Base-by-base conservation (phyloP, 1,140 invertebrate species). In the Proctacanthus coquilletti region DNA sequence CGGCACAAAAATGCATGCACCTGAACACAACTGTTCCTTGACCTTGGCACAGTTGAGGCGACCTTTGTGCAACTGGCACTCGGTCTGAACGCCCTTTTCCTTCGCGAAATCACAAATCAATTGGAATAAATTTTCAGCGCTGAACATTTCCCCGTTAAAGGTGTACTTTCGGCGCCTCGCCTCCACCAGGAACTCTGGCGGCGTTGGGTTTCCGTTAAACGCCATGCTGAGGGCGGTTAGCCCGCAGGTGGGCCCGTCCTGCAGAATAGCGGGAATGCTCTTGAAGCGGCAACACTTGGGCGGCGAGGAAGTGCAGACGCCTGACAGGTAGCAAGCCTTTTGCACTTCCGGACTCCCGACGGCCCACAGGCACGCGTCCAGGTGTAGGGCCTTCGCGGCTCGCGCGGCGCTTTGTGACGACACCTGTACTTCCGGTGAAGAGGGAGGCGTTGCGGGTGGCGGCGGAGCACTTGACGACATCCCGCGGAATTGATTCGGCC, bases 141-240 rank as follows among this genome's bases (percentile, higher is more conserved):
- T 85, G 48, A 88, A 87, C 61, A 91, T 80, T 70, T 91, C 86
- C 3, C 86, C 85, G 47, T 82, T 77, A 44, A 74, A 72, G 5
- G 80, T 83, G 47, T 72, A 86, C 3, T 71, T 68, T 43, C 65
- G 54, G 3, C 56, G 50, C 54, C 68, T 67, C 5, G 80, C 76
- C 47, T 69, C 66, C 23, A 65, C 57, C 13, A 75, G 59, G 5
- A 88, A 59, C 38, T 75, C 62, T 18, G 68, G 59, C 2, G 77
- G 60, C 2, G 62, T 61, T 3, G 70, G 66, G 31, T 72, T 61
- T 32, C 74, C 71, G 42, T 71, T 63, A 1, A 75, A 63, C 35
- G 77, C 66, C 77, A 88, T 87, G 21, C 74, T 76, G 9, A 87
- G 52, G 4, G 84, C 83, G 15, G 82, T 78, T 34, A 88, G 56